Base-by-base conservation (phyloP, 2,888 invertebrate genomes). In the Cetonia aurata region DNA sequence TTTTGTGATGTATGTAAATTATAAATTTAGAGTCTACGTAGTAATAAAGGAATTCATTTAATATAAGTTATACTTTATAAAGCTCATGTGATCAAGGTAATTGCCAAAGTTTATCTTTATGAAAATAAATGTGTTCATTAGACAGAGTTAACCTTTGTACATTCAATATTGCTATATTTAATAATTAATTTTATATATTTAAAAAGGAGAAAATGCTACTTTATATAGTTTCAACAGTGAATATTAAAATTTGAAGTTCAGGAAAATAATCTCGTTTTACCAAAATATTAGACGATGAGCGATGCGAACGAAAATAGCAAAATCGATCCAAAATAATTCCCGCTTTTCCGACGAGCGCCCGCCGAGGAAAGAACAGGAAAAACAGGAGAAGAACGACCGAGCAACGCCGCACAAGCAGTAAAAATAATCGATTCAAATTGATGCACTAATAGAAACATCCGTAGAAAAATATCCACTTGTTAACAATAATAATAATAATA, bases 401-500 rank as follows among this genome's bases (percentile, higher is more conserved):
- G 48, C 48, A 41, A 25, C 25, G 6, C 37, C 25, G 6, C 37
- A 56, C 13, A 25, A 41, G 37, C 15, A 37, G 41, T 41, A 56
- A 25, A 25, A 17, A 33, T 62, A 62, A 62, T 62, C 62, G 48
- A 62, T 62, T 62, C 37, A 62, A 62, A 62, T 50, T 62, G 46
- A 53, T 41, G 13, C 62, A 62, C 62, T 62, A 48, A 62, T 62
- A 50, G 48, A 48, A 33, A 48, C 77, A 77, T 78, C 77, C 78
- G 56, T 73, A 77, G 77, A 77, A 79, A 80, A 80, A 78, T 79
- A 80, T 41, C 15, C 78, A 76, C 77, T 73, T 69, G 17, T 19
- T 50, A 79, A 78, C 79, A 78, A 79, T 55, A 13, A 37, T 37
- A 37, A n/a, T 19, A 19, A 53, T 41, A 31, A 56, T 78, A 78